Evolutionary conservation across 2,113 vertebrate species (phyloP), one percentile per base, ranked within the genome.

Genomic region (Numenius arquata): DNA sequence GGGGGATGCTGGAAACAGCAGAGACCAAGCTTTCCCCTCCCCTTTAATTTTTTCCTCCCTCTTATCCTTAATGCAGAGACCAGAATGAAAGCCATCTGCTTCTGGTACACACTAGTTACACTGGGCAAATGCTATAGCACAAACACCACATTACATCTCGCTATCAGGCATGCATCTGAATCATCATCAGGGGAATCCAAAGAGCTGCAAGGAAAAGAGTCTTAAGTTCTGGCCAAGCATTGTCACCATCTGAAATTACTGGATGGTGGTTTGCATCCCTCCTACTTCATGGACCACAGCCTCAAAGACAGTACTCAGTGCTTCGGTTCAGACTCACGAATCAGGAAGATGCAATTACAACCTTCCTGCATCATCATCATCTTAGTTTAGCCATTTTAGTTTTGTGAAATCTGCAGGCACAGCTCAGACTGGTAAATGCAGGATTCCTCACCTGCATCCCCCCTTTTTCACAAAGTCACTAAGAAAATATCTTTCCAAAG

Each of bases 61-160:
- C 50, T 41, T 36, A 70, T 8, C 63, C 36, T 73, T 61, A 52
- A 27, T 4, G 40, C 27, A 70, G 48, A 66, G 40, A 84, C 73
- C 59, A 93, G 86, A 92, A 92, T 12, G 21, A 89, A 95, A 84
- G 38, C 83, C 91, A 84, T 95, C 73, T 95, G 89, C 41, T 81
- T 63, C 84, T 30, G 32, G 55, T 71, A 67, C 29, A 79, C 17
- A 6, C 40, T 70, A 68, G 38, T 40, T 79, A 85, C 58, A 78
- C 43, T 36, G 47, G 47, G 84, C 66, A 78, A 95, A 80, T 4
- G 3, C 83, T 85, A 25, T 0, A 93, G 76, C 80, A 84, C 65
- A 55, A 92, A 47, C 9, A 6, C 20, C 72, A 80, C 61, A 23
- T 62, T 73, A 73, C 62, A 5, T 66, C 83, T 86, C 45, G 11